These are phyloP conservation scores for Whitmania pigra DNA, from an alignment of 1,140 invertebrate species.

Conservation along the genomic window DNA sequence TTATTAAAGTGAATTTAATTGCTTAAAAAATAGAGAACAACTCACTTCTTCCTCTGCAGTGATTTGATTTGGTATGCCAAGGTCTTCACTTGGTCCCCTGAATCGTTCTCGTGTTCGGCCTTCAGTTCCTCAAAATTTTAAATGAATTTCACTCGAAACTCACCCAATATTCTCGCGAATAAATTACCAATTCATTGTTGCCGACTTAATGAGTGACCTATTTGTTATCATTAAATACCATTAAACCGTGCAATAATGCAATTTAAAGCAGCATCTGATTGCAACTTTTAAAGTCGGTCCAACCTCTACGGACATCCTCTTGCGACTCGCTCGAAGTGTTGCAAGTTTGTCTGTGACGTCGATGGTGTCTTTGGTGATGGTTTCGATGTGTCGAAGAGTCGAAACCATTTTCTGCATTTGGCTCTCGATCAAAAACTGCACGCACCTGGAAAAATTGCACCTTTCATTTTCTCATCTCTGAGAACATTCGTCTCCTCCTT, in stretches of 20 bases:
- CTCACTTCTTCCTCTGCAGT: conserved; percentile 17
- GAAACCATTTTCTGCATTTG: conserved; percentile 59
- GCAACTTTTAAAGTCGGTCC: not conserved
- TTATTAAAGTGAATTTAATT: not conserved
- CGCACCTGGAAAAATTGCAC: conserved; percentile 48
- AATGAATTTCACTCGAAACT: conserved; percentile 26
- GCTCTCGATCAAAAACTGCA: conserved; percentile 74
- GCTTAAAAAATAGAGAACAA: not conserved
- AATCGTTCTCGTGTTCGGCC: conserved; percentile 19
- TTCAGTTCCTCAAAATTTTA: conserved; percentile 18
- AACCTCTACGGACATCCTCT: not conserved
- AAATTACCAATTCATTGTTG: no score
- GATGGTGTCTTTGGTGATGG: conserved; percentile 52
- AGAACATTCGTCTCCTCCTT: not conserved
- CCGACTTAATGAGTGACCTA: not conserved
- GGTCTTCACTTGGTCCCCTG: conserved; percentile 28
- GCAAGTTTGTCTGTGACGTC: conserved; percentile 33
- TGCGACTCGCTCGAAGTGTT: conserved; percentile 26
- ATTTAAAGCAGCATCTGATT: not conserved
- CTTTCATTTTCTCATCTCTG: conserved; percentile 11
- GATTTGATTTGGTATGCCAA: conserved; percentile 28
- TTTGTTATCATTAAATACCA: not conserved
- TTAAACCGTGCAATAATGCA: not conserved
- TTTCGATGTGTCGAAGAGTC: conserved; percentile 74
- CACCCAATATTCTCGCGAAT: no score